phyloP scores from a whole-genome alignment of 2,797 vertebrate genomes.

The Graptemys geographica region DNA sequence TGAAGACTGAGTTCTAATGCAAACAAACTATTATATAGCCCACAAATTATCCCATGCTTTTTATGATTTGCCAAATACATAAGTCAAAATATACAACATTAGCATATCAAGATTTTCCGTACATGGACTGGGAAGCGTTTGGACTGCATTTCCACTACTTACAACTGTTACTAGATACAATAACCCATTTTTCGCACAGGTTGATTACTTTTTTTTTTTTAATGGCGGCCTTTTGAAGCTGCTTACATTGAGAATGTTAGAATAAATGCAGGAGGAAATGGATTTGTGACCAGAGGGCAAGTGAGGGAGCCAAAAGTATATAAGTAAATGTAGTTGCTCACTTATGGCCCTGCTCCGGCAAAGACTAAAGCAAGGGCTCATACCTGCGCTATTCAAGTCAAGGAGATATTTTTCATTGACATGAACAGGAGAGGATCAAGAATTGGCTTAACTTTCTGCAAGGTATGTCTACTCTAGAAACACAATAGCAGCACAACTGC shows the following conservation, averaged over 20 bases:
- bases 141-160: not conserved
- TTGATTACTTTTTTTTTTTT: not conserved
- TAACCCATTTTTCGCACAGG: not conserved
- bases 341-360: not conserved
- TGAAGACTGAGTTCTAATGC: not conserved
- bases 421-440: not conserved
- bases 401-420: not conserved
- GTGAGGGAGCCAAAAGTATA: accelerated
- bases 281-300: not conserved
- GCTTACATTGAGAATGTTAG: no score
- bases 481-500: no score
- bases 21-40: not conserved
- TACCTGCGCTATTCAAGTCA: not conserved
- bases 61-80: not conserved
- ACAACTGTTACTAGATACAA: not conserved
- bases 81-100: not conserved
- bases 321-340: not conserved
- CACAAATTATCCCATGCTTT: not conserved
- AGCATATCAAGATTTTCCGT: not conserved
- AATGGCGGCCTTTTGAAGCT: no score
- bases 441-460: no score
- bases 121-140: not conserved
- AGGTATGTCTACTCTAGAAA: no score
- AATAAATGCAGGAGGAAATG: no score
- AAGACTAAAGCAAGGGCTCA: no score